These are phyloP conservation scores for Drosophila paulistorum DNA, from an alignment of 1,140 invertebrate species.

Conservation along the genomic window DNA sequence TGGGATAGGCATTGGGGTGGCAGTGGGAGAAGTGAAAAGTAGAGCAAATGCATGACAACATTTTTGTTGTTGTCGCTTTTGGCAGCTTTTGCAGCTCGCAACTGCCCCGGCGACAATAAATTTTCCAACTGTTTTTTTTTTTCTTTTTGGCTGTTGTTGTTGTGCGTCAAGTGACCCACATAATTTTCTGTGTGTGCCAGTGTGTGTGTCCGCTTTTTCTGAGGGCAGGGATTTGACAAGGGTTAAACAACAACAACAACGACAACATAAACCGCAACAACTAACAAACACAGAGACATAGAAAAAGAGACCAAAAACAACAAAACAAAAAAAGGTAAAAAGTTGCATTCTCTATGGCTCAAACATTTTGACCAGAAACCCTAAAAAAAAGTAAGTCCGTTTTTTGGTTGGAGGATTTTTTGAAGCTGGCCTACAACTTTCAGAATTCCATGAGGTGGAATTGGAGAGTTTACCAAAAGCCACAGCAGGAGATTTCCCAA, in stretches of 20 bases:
- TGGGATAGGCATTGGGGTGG: background rate
- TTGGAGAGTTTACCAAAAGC: conserved; percentile 2
- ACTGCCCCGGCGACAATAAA: conserved; percentile 48
- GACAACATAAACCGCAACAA: conserved; percentile 39
- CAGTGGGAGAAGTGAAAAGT: conserved; percentile 24
- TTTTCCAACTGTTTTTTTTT: conserved; percentile 39
- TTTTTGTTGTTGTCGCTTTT: conserved; percentile 44
- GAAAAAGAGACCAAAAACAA: background rate
- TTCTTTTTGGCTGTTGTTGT: conserved; percentile 29
- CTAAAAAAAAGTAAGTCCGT: conserved; percentile 3
- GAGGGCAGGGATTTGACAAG: conserved; percentile 51
- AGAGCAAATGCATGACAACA: conserved; percentile 56
- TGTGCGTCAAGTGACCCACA: conserved; percentile 59
- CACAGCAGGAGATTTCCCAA: background rate
- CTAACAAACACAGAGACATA: background rate
- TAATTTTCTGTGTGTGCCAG: conserved; percentile 14
- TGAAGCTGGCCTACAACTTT: conserved; percentile 8
- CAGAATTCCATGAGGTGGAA: conserved; percentile 9
- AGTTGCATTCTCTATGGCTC: conserved; percentile 10
- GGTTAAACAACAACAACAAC: conserved; percentile 56
- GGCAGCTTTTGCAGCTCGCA: conserved; percentile 37
- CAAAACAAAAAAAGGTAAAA: background rate
- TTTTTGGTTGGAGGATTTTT: background rate
- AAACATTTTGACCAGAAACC: conserved; percentile 10
- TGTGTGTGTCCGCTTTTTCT: conserved; percentile 13